Percentiles rank a stretch among this genome's conserved stretches.
Conservation (phyloP, 2,888 invertebrate species). For the Drosophila kambysellisi region DNA sequence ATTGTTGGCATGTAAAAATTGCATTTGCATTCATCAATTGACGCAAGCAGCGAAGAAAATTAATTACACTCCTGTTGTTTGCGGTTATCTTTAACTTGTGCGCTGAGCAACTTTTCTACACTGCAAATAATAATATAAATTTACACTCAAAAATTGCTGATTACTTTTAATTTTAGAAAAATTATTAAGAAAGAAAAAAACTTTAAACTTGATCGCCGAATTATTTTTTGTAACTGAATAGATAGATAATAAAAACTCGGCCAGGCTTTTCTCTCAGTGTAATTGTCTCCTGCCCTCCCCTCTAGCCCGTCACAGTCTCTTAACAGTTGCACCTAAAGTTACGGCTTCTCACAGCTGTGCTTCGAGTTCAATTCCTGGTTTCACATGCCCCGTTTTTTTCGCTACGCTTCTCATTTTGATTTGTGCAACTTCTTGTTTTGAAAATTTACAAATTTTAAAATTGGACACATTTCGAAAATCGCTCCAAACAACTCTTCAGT, state of each 20-base stretch:
- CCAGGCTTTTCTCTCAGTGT: not conserved
- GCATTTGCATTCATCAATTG: conserved; percentile 72
- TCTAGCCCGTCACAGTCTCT: conserved; percentile 2
- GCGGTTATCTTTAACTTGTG: conserved; percentile 12
- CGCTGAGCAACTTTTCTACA: not conserved
- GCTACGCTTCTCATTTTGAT: conserved; percentile 51
- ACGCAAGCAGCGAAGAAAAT: conserved; percentile 37
- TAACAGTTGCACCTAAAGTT: conserved; percentile 20
- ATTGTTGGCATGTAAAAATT: conserved; percentile 51
- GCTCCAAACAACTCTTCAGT: not conserved
- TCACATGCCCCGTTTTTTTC: not conserved
- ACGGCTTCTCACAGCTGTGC: conserved; percentile 20
- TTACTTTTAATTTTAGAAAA: not conserved
- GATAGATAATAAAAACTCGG: rapidly evolving
- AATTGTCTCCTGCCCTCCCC: not conserved
- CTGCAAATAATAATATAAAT: not conserved
- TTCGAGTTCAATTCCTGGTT: conserved; percentile 1
- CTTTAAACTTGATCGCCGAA: not conserved
- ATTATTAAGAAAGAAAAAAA: not conserved
- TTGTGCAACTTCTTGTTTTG: conserved; percentile 36
- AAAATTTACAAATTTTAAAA: conserved; percentile 28
- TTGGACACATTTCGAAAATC: conserved; percentile 26
- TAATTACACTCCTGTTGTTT: conserved; percentile 62
- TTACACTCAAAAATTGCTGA: not conserved
- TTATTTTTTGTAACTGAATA: not conserved